Evolutionary conservation across 2,797 vertebrate genomes (phyloP).

Genomic region (Lutjanus argentimaculatus): DNA sequence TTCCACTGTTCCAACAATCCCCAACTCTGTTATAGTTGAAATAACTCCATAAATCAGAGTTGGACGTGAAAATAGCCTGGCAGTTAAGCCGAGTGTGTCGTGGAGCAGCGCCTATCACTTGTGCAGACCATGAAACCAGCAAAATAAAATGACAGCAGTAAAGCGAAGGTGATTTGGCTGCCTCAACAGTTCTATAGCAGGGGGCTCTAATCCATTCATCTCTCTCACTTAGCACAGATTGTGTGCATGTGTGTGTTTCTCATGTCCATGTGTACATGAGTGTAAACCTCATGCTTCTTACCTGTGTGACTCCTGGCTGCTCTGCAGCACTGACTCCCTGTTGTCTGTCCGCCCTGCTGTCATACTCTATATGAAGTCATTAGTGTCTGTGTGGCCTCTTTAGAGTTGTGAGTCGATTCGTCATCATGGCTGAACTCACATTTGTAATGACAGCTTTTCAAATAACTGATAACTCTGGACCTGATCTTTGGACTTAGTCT

Average conservation of each 20-base stretch:
- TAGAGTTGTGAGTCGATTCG: background rate
- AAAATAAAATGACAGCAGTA: background rate
- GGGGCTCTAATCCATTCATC: constrained; percentile 63
- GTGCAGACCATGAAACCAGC: too few species aligned
- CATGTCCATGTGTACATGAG: constrained; percentile 10
- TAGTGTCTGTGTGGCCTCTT: background rate
- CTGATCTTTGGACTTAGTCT: constrained; percentile 25
- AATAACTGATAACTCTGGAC: constrained; percentile 1
- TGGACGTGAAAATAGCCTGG: too few species aligned
- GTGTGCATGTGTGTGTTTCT: constrained; percentile 2
- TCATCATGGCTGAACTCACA: constrained; percentile 7
- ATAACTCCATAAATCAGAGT: too few species aligned
- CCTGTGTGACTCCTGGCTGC: constrained; percentile 15
- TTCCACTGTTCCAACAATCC: too few species aligned
- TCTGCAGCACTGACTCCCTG: background rate
- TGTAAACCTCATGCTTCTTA: background rate
- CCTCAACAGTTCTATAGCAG: background rate
- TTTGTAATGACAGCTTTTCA: constrained; percentile 11
- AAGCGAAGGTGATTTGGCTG: constrained; percentile 6
- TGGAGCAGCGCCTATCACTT: too few species aligned
- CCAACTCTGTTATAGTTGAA: too few species aligned
- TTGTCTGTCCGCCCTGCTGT: background rate
- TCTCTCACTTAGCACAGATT: constrained; percentile 50
- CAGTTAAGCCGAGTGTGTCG: too few species aligned
- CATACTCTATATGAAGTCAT: background rate